A percentile compares a stretch with the other conserved stretches of the same genome.
Conservation (phyloP, 2,888 invertebrate species). For the Stenoptilia bipunctidactyla region DNA sequence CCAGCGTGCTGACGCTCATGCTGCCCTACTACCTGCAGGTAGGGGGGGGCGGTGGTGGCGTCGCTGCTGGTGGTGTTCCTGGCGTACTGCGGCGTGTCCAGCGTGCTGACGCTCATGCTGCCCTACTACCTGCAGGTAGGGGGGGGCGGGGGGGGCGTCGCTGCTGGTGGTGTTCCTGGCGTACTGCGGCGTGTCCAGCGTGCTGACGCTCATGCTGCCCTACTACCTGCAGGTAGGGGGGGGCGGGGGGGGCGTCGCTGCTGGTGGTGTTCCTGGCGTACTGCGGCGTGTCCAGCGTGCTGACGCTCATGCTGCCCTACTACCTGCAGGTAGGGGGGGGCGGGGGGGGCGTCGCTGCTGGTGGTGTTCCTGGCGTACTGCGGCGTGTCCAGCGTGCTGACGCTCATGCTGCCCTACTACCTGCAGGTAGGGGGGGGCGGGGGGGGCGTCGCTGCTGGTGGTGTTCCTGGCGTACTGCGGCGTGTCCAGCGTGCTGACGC, state of each 20-base stretch:
- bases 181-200: conserved; percentile 90
- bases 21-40: conserved; percentile 85
- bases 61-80: conserved; percentile 88
- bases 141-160: conserved; percentile 81
- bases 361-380: no score
- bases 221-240: conserved; percentile 77
- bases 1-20: conserved; percentile 89
- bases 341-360: no score
- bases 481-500: conserved; percentile 88
- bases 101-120: conserved; percentile 87
- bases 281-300: conserved; percentile 88
- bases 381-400: conserved; percentile 88
- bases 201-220: conserved; percentile 89
- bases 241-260: conserved; percentile 85
- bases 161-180: conserved; percentile 87
- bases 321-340: conserved; percentile 74
- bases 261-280: conserved; percentile 89
- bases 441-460: no score
- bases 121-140: conserved; percentile 83
- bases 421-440: conserved; percentile 47
- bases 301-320: conserved; percentile 90
- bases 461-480: no score
- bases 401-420: conserved; percentile 94
- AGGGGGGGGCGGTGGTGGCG: conserved; percentile 75
- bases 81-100: conserved; percentile 91